Percentiles rank a stretch among this genome's conserved stretches.
phyloP scores from a whole-genome alignment of 2,113 vertebrate species.

The Carassius auratus region DNA sequence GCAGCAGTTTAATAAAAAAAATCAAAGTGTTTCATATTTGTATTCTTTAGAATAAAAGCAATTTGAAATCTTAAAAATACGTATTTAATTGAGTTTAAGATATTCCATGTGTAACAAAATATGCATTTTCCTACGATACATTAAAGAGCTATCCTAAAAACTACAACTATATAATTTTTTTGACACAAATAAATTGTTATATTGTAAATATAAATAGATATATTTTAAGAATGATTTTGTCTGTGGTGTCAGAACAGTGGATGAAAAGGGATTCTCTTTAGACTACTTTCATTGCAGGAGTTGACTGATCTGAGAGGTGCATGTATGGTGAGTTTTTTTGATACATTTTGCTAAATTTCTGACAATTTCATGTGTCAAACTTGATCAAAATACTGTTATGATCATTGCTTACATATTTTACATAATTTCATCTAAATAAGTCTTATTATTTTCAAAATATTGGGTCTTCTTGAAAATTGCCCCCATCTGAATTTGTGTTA shows the following conservation, averaged over 20 bases:
- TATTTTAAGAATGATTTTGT: not conserved
- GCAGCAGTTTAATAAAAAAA: no score
- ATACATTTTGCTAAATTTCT: not conserved
- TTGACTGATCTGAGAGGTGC: not conserved
- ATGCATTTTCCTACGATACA: not conserved
- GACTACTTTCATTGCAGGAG: not conserved
- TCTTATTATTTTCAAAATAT: not conserved
- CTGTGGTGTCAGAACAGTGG: no score
- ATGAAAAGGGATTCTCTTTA: not conserved
- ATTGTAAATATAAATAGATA: not conserved
- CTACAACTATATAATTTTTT: not conserved
- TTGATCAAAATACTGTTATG: not conserved
- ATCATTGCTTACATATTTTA: not conserved
- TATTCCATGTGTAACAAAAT: not conserved
- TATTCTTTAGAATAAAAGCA: no score
- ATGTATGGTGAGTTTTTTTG: not conserved
- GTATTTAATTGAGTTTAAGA: not conserved
- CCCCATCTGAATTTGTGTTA: not conserved
- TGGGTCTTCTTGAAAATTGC: no score
- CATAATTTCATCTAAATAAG: not conserved
- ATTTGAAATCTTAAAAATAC: not conserved
- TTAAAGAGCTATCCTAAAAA: not conserved
- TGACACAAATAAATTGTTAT: not conserved
- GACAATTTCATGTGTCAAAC: not conserved
- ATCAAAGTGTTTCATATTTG: no score